These are phyloP conservation scores for Carapus acus DNA, from an alignment of 2,797 vertebrate genomes.

Conservation along the genomic window DNA sequence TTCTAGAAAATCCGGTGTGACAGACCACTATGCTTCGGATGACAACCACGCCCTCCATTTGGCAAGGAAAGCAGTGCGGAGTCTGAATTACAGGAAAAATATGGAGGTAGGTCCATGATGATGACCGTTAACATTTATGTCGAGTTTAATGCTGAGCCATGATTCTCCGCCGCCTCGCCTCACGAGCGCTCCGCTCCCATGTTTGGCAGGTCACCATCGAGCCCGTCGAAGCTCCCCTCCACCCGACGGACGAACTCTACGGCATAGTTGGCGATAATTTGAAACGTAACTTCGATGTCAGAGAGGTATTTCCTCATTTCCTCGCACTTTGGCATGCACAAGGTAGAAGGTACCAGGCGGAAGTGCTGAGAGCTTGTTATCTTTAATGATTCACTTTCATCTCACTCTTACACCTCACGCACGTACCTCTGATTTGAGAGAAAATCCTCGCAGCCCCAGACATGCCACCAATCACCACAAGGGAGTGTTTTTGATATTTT, in stretches of 20 bases:
- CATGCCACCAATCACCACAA: no score
- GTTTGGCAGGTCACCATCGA: constrained; percentile 80
- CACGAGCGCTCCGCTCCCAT: neutral
- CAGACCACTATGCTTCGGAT: constrained; percentile 91
- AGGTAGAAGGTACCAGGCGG: neutral
- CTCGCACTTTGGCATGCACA: neutral
- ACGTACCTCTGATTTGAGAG: neutral
- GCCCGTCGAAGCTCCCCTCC: constrained; percentile 83
- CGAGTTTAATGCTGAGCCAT: neutral
- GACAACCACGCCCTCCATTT: constrained; percentile 92
- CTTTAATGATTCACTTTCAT: no score
- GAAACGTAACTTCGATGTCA: constrained; percentile 92
- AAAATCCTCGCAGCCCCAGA: no score
- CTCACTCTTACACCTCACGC: neutral
- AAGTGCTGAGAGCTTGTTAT: neutral
- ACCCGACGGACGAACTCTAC: constrained; percentile 90
- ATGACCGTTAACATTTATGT: neutral
- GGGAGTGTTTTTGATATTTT: neutral
- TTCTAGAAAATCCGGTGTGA: constrained; percentile 91
- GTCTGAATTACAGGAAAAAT: constrained; percentile 90
- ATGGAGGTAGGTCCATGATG: constrained; percentile 76
- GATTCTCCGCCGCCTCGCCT: neutral
- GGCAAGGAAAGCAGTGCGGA: constrained; percentile 84
- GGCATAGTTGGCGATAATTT: constrained; percentile 93
- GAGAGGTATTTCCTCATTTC: constrained; percentile 76